These are phyloP conservation scores for Leucophora obtusa DNA, from an alignment of 2,888 invertebrate species.

Conservation along the genomic window DNA sequence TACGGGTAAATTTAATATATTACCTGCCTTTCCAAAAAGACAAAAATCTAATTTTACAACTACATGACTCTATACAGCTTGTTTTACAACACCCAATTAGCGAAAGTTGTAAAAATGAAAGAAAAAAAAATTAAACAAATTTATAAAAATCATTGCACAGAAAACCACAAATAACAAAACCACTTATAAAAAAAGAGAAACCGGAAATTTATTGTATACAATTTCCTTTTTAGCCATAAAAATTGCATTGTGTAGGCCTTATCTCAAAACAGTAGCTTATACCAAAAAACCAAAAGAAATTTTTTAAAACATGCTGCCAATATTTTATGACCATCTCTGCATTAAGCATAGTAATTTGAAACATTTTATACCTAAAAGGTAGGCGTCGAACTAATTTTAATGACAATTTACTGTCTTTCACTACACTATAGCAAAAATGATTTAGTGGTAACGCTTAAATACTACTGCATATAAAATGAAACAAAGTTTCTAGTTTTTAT, in stretches of 20 bases:
- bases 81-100: slow-evolving; percentile 56
- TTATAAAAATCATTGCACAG: not conserved
- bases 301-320: not conserved
- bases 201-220: slow-evolving; percentile 13
- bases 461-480: not conserved
- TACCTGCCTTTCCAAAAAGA: not conserved
- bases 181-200: slow-evolving; percentile 6
- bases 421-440: not conserved
- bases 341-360: slow-evolving; percentile 18
- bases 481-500: not conserved
- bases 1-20: not conserved
- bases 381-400: slow-evolving; percentile 25
- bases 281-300: not conserved
- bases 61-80: slow-evolving; percentile 13
- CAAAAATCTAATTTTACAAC: not conserved
- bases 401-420: slow-evolving; percentile 18
- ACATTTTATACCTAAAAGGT: slow-evolving; percentile 16
- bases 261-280: slow-evolving; percentile 7
- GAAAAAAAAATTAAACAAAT: not conserved
- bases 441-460: not conserved
- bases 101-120: slow-evolving; percentile 52
- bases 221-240: slow-evolving; percentile 15
- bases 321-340: slow-evolving; percentile 22
- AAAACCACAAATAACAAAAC: slow-evolving; percentile 1
- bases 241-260: not conserved